Evolutionary conservation across 2,797 vertebrate genomes (phyloP).

Genomic region (Tokudaia tokunoshimensis): DNA sequence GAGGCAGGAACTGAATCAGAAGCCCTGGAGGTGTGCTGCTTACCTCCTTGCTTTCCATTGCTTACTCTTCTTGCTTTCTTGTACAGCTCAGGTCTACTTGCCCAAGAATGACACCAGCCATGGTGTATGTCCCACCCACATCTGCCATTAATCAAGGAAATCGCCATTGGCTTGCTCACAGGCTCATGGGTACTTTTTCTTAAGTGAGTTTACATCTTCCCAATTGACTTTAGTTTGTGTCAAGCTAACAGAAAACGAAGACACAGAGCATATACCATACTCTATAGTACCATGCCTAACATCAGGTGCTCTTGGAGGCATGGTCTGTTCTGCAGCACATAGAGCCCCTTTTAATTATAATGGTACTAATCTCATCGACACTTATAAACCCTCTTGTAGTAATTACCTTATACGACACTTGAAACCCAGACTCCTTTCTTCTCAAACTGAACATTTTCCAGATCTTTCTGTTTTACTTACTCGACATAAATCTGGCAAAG

Average conservation of each 20-base stretch:
- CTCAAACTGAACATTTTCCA: background rate
- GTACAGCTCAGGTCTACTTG: background rate
- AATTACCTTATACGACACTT: background rate
- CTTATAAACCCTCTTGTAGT: background rate
- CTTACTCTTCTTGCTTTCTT: background rate
- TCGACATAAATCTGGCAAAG: background rate
- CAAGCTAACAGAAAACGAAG: background rate
- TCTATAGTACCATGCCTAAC: background rate
- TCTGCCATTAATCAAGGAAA: background rate
- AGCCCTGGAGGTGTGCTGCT: background rate
- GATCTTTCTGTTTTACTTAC: background rate
- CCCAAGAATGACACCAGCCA: background rate
- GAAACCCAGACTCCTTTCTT: background rate
- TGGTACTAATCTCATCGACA: background rate
- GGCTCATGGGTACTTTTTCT: background rate
- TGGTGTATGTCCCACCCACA: background rate
- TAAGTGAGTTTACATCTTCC: background rate
- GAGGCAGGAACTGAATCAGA: background rate
- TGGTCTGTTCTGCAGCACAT: background rate
- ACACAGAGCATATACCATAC: background rate
- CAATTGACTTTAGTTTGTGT: background rate
- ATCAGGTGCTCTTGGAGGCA: too few species aligned
- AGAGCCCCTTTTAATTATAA: background rate
- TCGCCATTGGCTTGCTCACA: background rate
- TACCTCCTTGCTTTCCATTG: background rate